A percentile compares a stretch with the other conserved stretches of the same genome.
Conservation (phyloP, 2,888 invertebrate species). For the Eumerus sabulonum region DNA sequence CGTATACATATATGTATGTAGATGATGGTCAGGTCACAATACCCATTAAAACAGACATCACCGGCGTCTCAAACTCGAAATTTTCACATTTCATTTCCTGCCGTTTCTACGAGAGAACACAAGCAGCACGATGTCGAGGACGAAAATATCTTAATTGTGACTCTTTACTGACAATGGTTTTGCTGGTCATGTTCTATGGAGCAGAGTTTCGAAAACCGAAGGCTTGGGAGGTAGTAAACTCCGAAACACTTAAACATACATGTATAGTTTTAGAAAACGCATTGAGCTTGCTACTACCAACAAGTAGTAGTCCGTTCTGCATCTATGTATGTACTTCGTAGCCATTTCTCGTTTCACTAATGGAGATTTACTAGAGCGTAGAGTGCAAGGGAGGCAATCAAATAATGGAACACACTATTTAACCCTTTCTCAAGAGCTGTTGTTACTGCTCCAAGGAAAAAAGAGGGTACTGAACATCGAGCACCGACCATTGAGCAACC, state of each 20-base stretch:
- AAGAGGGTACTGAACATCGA: neutral
- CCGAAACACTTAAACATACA: too few species aligned
- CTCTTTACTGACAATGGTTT: conserved; percentile 47
- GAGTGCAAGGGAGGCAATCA: conserved; percentile 47
- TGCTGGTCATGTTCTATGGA: conserved; percentile 5
- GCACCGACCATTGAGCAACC: too few species aligned
- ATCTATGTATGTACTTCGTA: neutral
- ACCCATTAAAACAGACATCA: conserved; percentile 58
- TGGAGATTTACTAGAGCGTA: conserved; percentile 61
- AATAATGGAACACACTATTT: conserved; percentile 65
- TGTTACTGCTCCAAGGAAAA: too few species aligned
- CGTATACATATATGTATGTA: conserved; percentile 10
- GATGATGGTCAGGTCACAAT: conserved; percentile 37
- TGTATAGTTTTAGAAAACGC: conserved; percentile 40
- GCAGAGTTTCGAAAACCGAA: too few species aligned
- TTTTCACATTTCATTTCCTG: conserved; percentile 63
- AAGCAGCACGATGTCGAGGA: neutral
- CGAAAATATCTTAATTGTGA: conserved; percentile 46
- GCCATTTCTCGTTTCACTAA: conserved; percentile 41
- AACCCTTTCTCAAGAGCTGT: conserved; percentile 27
- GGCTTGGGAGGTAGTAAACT: too few species aligned
- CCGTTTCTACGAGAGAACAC: conserved; percentile 22
- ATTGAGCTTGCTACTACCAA: conserved; percentile 50
- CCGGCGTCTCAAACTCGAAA: conserved; percentile 48
- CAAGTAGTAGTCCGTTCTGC: conserved; percentile 1